Percentiles rank a stretch among this genome's conserved stretches.
These are phyloP conservation scores for Ammospiza nelsoni DNA, from an alignment of 2,113 vertebrate species.

Conservation along the genomic window DNA sequence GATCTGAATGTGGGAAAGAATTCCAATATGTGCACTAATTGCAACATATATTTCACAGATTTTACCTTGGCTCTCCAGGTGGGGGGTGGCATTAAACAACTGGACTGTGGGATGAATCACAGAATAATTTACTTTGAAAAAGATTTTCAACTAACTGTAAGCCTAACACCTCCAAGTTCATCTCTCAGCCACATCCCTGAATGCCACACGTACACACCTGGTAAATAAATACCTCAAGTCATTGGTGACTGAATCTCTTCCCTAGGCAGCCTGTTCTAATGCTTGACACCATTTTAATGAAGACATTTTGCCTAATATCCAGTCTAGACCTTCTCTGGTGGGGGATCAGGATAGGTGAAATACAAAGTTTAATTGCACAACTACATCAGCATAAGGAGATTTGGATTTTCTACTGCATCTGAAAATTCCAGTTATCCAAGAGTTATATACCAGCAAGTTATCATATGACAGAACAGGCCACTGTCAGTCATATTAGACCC, in stretches of 20 bases:
- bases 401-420: background rate
- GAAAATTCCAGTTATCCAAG: background rate
- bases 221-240: background rate
- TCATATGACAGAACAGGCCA: background rate
- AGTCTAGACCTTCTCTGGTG: background rate
- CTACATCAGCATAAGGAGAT: background rate
- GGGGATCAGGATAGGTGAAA: background rate
- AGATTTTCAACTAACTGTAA: background rate
- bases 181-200: accelerated
- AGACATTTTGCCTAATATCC: background rate
- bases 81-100: background rate
- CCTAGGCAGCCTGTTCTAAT: background rate
- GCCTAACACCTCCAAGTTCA: background rate
- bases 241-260: background rate
- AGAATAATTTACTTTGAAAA: background rate
- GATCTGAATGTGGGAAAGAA: background rate
- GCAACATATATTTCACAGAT: background rate
- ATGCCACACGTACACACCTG: background rate
- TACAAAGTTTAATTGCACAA: background rate
- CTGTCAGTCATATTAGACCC: background rate
- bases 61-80: background rate
- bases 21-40: background rate
- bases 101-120: background rate
- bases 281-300: background rate
- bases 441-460: background rate